Conservation (phyloP, 1,140 invertebrate genomes). For the Planococcus citri region DNA sequence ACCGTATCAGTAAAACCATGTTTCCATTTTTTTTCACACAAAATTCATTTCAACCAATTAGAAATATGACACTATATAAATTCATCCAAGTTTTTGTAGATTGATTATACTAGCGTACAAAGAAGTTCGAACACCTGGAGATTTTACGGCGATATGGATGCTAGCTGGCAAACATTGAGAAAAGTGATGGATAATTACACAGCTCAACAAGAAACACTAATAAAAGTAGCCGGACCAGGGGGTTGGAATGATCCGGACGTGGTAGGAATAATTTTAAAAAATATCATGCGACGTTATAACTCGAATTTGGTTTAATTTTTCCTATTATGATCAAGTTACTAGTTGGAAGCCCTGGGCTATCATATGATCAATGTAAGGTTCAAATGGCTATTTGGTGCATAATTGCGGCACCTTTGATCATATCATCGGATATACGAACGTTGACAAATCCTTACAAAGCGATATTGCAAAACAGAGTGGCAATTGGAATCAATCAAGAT, state of each 20-base stretch:
- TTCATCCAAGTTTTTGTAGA: conserved; percentile 36
- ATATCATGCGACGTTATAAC: background rate
- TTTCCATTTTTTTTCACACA: too few relatives aligned
- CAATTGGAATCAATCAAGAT: conserved; percentile 75
- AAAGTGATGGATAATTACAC: conserved; percentile 67
- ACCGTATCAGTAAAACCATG: background rate
- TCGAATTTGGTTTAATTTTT: too few relatives aligned
- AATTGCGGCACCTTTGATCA: conserved; percentile 72
- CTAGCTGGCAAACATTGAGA: conserved; percentile 58
- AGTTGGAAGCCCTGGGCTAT: conserved; percentile 75
- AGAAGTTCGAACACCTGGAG: conserved; percentile 75
- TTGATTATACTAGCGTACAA: conserved; percentile 53
- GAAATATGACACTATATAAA: too few relatives aligned
- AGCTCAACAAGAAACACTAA: conserved; percentile 55
- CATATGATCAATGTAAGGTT: conserved; percentile 61
- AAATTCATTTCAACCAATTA: too few relatives aligned
- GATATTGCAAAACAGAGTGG: conserved; percentile 59
- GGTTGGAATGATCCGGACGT: conserved; percentile 89
- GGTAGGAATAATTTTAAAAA: conserved; percentile 39
- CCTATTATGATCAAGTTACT: too few relatives aligned
- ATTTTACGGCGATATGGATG: conserved; percentile 74
- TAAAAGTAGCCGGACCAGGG: conserved; percentile 61
- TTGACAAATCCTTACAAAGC: conserved; percentile 56
- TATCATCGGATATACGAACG: conserved; percentile 68
- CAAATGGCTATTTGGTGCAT: conserved; percentile 89